phyloP scores from a whole-genome alignment of 2,888 invertebrate species.

The Brenthis daphne region DNA sequence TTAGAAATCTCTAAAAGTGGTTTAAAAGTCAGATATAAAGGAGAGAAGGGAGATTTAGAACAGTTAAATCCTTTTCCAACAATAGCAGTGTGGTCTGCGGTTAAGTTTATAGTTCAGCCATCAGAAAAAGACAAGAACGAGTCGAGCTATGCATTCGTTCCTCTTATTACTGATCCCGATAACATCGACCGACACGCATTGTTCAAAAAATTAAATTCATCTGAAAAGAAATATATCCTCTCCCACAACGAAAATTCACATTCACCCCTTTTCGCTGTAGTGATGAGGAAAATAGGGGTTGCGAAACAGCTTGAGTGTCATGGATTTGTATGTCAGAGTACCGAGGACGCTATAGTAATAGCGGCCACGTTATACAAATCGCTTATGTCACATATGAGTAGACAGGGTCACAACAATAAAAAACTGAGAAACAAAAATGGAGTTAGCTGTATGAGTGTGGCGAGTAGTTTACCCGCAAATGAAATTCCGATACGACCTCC shows the following conservation, averaged over 20 bases:
- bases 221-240: constrained; percentile 82
- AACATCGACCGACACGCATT: constrained; percentile 88
- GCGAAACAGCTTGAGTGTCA: constrained; percentile 93
- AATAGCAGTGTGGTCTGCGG: constrained; percentile 96
- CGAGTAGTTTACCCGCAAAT: constrained; percentile 82
- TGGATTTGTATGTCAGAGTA: constrained; percentile 93
- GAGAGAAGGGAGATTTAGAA: constrained; percentile 83
- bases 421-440: constrained; percentile 87
- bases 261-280: constrained; percentile 94
- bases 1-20: constrained; percentile 87
- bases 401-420: constrained; percentile 76
- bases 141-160: constrained; percentile 89
- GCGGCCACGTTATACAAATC: constrained; percentile 95
- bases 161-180: constrained; percentile 91
- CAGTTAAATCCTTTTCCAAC: constrained; percentile 92
- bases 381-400: constrained; percentile 90
- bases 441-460: constrained; percentile 88
- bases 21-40: constrained; percentile 87
- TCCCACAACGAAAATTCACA: constrained; percentile 84
- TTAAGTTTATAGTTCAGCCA: constrained; percentile 89
- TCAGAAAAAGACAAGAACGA: constrained; percentile 79
- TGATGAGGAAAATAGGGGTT: constrained; percentile 91
- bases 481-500: constrained; percentile 87
- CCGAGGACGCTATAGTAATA: constrained; percentile 95
- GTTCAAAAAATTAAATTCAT: constrained; percentile 80